Percentiles rank a stretch among this genome's conserved stretches.
Conservation (phyloP, 2,113 vertebrate species). For the Gambusia affinis region DNA sequence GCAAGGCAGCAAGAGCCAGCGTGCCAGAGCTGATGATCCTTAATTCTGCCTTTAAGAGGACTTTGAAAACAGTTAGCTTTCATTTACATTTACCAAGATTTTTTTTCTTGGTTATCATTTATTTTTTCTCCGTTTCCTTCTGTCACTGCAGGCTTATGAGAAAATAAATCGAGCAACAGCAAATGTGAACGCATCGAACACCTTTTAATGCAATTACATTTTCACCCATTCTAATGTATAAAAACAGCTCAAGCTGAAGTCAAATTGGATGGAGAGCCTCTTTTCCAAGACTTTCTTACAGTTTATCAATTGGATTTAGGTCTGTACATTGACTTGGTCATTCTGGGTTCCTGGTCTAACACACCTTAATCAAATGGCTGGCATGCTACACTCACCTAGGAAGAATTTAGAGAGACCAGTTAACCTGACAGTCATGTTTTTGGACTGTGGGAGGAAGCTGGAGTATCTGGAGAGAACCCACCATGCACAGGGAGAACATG, state of each 20-base stretch:
- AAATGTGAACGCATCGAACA: not conserved
- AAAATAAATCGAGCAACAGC: not conserved
- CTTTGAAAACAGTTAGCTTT: not conserved
- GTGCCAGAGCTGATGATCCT: slow-evolving; percentile 33
- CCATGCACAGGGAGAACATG: too few species aligned
- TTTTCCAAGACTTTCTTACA: not conserved
- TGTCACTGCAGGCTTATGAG: not conserved
- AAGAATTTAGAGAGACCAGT: too few species aligned
- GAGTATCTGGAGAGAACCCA: too few species aligned
- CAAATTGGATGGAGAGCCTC: not conserved
- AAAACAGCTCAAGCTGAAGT: too few species aligned
- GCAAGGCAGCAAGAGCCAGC: not conserved
- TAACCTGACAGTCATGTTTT: too few species aligned
- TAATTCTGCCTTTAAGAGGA: slow-evolving; percentile 18
- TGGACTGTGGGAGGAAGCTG: too few species aligned
- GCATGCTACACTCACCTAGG: too few species aligned
- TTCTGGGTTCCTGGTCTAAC: not conserved
- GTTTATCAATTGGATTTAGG: not conserved
- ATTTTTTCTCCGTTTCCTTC: not conserved
- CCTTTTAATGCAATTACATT: not conserved
- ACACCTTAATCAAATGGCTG: too few species aligned
- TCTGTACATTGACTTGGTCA: not conserved
- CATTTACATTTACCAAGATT: too few species aligned
- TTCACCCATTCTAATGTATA: too few species aligned
- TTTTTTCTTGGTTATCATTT: not conserved